Conservation (phyloP, 2,113 vertebrate species). For the Xenopus tropicalis region UCB_Xtro_10.0 CM004449.2:83500501-83501000, state of each 20-base stretch:
- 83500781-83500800: slow-evolving; percentile 27
- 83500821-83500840: slow-evolving; percentile 21
- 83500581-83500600: not conserved
- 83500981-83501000: slow-evolving; percentile 3
- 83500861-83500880: slow-evolving; percentile 36
- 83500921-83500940: slow-evolving; percentile 38
- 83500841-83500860: slow-evolving; percentile 25
- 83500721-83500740: not conserved
- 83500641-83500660: slow-evolving; percentile 4
- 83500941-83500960: slow-evolving; percentile 30
- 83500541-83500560: not conserved
- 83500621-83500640: slow-evolving; percentile 13
- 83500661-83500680: not conserved
- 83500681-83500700: not conserved
- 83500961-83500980: slow-evolving; percentile 1
- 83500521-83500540: not conserved
- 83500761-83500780: slow-evolving; percentile 4
- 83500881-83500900: slow-evolving; percentile 18
- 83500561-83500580: not conserved
- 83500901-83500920: slow-evolving; percentile 25
- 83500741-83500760: slow-evolving; percentile 5
- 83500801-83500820: slow-evolving; percentile 33
- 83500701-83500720: slow-evolving; percentile 7
- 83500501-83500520: not conserved
- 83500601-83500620: not conserved